These are phyloP conservation scores for Synaphobranchus kaupii DNA, from an alignment of 2,797 vertebrate genomes.

Conservation along the genomic window DNA sequence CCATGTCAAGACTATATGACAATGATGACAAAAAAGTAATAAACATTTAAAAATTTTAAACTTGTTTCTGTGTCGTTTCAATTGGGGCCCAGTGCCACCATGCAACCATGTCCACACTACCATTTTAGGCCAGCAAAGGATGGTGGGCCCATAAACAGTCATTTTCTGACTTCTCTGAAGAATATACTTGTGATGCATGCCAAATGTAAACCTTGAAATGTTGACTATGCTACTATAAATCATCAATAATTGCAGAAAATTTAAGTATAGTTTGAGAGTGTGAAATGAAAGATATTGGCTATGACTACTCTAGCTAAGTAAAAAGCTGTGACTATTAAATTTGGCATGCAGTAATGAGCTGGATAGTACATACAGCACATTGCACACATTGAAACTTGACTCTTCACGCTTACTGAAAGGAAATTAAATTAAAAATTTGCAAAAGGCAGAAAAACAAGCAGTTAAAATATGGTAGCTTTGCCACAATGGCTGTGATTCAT, in stretches of 20 bases:
- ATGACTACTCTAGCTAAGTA: not conserved
- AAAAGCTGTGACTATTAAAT: not conserved
- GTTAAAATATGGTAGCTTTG: no score
- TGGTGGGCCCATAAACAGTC: not conserved
- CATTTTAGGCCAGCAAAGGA: not conserved
- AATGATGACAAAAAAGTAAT: conserved; percentile 59
- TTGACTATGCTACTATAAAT: not conserved
- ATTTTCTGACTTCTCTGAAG: not conserved
- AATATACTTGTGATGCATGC: not conserved
- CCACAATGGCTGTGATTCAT: no score
- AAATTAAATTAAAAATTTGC: no score
- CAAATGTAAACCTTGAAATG: not conserved
- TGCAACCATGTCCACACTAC: not conserved
- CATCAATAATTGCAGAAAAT: not conserved
- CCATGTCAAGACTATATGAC: conserved; percentile 52
- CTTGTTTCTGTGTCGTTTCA: conserved; percentile 10
- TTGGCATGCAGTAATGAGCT: not conserved
- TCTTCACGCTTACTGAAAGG: no score
- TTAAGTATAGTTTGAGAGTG: not conserved
- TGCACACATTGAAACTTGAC: no score
- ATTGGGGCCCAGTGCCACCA: not conserved
- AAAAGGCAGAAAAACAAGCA: no score
- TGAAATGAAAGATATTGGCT: not conserved
- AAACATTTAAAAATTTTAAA: conserved; percentile 53
- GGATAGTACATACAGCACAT: not conserved